A percentile compares a stretch with the other conserved stretches of the same genome.
phyloP scores from a whole-genome alignment of 2,888 invertebrate genomes.

The Ctenicera cuprea region DNA sequence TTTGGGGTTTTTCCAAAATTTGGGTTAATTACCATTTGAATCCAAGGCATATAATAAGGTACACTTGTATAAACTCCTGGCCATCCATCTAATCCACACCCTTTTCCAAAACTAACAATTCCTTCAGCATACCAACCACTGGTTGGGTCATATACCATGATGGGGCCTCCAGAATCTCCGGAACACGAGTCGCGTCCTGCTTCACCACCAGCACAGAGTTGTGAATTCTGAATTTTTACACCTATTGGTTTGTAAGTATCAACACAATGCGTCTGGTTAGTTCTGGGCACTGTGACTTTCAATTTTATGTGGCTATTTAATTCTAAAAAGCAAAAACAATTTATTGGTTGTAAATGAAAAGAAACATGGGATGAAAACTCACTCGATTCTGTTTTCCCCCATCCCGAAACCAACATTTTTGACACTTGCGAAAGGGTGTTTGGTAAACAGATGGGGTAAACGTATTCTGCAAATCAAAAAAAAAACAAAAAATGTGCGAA shows the following conservation, averaged over 20 bases:
- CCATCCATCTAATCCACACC: slow-evolving; percentile 80
- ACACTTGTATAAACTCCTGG: slow-evolving; percentile 84
- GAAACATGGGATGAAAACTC: slow-evolving; percentile 46
- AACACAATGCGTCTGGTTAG: slow-evolving; percentile 74
- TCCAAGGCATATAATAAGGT: slow-evolving; percentile 78
- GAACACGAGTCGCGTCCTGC: slow-evolving; percentile 82
- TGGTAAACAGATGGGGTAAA: slow-evolving; percentile 68
- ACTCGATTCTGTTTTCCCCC: slow-evolving; percentile 73
- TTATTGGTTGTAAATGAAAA: not conserved
- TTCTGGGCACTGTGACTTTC: slow-evolving; percentile 78
- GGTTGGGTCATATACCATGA: slow-evolving; percentile 77
- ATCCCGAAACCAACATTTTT: slow-evolving; percentile 72
- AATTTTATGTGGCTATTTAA: slow-evolving; percentile 73
- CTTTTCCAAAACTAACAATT: slow-evolving; percentile 82
- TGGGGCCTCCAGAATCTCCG: slow-evolving; percentile 87
- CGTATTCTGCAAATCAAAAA: slow-evolving; percentile 62
- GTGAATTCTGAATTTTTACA: slow-evolving; percentile 75
- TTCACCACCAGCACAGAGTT: slow-evolving; percentile 85
- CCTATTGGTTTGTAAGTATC: slow-evolving; percentile 73
- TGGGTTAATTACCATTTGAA: slow-evolving; percentile 62
- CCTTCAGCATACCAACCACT: slow-evolving; percentile 77
- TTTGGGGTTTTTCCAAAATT: not conserved
- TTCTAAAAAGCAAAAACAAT: slow-evolving; percentile 56
- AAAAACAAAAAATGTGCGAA: no score
- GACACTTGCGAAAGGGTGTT: slow-evolving; percentile 24